Percentiles rank a stretch among this genome's conserved stretches.
phyloP scores from a whole-genome alignment of 2,113 vertebrate genomes.

The Capreolus pygargus region DNA sequence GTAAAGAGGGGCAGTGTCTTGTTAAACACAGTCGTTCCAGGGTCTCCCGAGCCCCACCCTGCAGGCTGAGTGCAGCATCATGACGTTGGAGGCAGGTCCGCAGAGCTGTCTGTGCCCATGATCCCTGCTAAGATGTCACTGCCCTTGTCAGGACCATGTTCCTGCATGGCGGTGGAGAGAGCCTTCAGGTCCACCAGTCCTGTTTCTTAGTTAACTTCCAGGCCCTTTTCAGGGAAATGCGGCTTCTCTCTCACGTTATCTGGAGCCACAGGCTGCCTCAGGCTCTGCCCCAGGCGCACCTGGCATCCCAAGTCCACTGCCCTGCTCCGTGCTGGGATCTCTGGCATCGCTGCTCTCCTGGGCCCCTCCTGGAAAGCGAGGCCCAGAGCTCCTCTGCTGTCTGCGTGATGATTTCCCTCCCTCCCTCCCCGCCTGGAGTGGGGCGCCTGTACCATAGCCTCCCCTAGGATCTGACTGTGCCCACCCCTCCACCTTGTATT shows the following conservation, averaged over 20 bases:
- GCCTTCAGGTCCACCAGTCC: not conserved
- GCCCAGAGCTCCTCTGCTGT: not conserved
- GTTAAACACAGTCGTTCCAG: not conserved
- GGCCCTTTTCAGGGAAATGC: not conserved
- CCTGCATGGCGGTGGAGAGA: not conserved
- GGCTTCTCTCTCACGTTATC: not conserved
- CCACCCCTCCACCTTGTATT: not conserved
- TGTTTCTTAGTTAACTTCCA: not conserved
- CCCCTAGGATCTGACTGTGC: not conserved
- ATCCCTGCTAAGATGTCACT: rapidly evolving
- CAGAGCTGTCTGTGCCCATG: not conserved
- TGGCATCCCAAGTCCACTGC: not conserved
- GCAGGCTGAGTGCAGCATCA: not conserved
- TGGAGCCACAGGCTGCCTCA: not conserved
- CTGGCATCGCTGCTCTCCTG: not conserved
- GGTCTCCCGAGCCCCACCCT: not conserved
- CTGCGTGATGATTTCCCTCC: rapidly evolving
- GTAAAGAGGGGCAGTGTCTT: not conserved
- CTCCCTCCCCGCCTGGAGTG: not conserved
- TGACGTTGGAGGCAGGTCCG: not conserved
- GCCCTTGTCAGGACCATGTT: not conserved
- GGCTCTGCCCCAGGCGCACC: not conserved
- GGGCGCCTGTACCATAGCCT: too few species aligned
- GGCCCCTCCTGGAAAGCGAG: not conserved
- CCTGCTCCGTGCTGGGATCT: rapidly evolving